A percentile compares a stretch with the other conserved stretches of the same genome.
Evolutionary conservation across 2,797 vertebrate genomes (phyloP).

Genomic region (Helicolenus hilgendorfi): DNA sequence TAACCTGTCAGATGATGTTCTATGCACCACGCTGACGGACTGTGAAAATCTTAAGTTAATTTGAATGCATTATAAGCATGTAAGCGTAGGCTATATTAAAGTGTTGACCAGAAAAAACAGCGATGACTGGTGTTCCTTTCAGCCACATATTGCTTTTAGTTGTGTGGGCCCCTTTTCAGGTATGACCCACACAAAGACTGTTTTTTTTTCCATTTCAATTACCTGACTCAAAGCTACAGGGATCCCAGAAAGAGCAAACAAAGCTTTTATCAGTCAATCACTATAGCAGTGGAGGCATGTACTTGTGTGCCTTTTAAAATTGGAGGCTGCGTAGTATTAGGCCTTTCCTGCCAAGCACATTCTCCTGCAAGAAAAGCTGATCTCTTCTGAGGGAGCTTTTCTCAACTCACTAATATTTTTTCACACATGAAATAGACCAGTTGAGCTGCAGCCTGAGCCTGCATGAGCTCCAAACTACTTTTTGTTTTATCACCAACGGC

Average conservation of each 20-base stretch:
- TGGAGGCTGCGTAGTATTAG: constrained; percentile 59
- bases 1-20: constrained; percentile 51
- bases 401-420: constrained; percentile 23
- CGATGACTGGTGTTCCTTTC: constrained; percentile 19
- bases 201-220: constrained; percentile 54
- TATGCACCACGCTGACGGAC: constrained; percentile 7
- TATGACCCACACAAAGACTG: constrained; percentile 48
- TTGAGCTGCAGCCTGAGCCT: not conserved
- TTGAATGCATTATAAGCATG: constrained; percentile 31
- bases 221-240: constrained; percentile 62
- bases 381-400: constrained; percentile 55
- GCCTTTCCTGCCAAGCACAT: constrained; percentile 52
- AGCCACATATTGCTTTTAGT: constrained; percentile 17
- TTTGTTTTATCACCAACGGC: constrained; percentile 23
- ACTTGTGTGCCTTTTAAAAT: constrained; percentile 69
- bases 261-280: constrained; percentile 77
- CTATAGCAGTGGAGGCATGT: constrained; percentile 32
- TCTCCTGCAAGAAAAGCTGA: constrained; percentile 20
- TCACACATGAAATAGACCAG: constrained; percentile 35
- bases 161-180: constrained; percentile 36
- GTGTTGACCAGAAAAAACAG: not conserved
- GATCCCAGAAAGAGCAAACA: constrained; percentile 69
- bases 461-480: not conserved
- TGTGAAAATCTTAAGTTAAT: constrained; percentile 46
- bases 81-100: constrained; percentile 11